Evolutionary conservation across 2,797 vertebrate genomes (phyloP).

Genomic region (Petrocephalus sullivani): DNA sequence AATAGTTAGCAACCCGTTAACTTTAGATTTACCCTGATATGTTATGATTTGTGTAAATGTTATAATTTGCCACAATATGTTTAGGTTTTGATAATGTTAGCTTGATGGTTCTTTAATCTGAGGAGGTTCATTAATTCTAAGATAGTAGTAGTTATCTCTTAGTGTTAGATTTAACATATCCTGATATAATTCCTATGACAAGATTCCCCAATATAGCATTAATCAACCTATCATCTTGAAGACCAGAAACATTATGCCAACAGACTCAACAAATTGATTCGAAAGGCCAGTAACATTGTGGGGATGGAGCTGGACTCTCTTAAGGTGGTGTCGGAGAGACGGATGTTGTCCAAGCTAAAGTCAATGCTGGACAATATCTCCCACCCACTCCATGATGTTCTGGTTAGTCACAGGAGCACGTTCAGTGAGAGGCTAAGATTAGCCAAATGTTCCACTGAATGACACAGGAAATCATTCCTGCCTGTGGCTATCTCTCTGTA

Average conservation of each 20-base stretch:
- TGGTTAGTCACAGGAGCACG: no score
- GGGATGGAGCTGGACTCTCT: no score
- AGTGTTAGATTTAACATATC: neutral
- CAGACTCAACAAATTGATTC: no score
- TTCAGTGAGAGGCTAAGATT: no score
- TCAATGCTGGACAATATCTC: no score
- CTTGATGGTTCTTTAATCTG: neutral
- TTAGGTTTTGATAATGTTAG: neutral
- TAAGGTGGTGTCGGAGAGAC: no score
- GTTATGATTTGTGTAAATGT: neutral
- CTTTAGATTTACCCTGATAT: neutral
- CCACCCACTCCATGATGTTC: no score
- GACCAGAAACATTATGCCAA: neutral
- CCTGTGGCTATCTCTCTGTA: no score
- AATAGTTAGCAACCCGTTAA: neutral
- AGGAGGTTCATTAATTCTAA: neutral
- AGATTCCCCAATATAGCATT: neutral
- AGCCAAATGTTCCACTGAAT: no score
- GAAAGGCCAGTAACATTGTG: no score
- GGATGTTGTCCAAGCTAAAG: no score
- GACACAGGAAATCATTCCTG: no score
- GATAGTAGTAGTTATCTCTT: neutral
- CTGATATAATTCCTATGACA: neutral
- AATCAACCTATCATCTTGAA: neutral
- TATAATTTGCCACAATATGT: neutral